Evolutionary conservation across 1,140 invertebrate genomes (phyloP).

Genomic region (Drosophila subpulchrella): DNA sequence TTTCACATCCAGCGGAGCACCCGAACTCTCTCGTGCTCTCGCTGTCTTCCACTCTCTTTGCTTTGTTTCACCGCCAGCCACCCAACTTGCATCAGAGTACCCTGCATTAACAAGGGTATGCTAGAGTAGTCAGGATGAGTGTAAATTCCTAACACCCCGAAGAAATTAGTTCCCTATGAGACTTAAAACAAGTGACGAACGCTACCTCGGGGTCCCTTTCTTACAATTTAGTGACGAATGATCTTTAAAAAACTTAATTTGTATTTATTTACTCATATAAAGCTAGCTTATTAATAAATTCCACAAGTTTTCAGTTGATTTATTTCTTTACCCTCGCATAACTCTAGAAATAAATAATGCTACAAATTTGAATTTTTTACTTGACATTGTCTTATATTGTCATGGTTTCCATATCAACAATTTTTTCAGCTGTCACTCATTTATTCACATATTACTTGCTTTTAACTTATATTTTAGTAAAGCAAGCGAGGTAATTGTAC

Average conservation of each 20-base stretch:
- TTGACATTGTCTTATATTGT: too few species aligned
- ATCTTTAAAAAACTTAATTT: neutral
- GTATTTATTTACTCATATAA: neutral
- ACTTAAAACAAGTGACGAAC: neutral
- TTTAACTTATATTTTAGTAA: too few species aligned
- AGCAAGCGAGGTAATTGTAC: too few species aligned
- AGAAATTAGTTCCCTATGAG: neutral
- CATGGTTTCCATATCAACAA: too few species aligned
- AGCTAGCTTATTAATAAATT: too few species aligned
- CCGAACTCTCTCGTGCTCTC: conserved; percentile 3
- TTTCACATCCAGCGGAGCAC: conserved; percentile 42
- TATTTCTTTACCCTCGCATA: too few species aligned
- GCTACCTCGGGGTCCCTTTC: neutral
- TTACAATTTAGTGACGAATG: neutral
- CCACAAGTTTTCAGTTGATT: too few species aligned
- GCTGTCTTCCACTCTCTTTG: conserved; percentile 18
- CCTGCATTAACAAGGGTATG: conserved; percentile 3
- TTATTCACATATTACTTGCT: too few species aligned
- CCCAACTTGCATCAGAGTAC: conserved; percentile 35
- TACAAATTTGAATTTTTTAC: neutral
- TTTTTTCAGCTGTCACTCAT: too few species aligned
- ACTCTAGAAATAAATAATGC: neutral
- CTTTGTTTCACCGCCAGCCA: conserved; percentile 38
- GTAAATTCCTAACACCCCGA: too few species aligned
- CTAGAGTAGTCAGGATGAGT: neutral